phyloP scores from a whole-genome alignment of 2,797 vertebrate species.

The Cossypha niveicapilla region DNA sequence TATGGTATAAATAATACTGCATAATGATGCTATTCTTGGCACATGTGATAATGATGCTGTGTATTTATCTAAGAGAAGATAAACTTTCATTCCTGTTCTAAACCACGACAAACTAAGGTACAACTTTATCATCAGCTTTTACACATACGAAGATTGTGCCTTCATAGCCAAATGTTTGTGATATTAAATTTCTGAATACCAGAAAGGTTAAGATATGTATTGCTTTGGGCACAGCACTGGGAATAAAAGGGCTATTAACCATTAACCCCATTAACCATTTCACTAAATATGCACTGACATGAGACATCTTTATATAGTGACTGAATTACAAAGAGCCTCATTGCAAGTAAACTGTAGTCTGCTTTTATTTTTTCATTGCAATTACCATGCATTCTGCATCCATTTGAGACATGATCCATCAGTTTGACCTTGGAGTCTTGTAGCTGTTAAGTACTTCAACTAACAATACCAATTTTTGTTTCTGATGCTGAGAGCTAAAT shows the following conservation, averaged over 20 bases:
- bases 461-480: not conserved
- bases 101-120: not conserved
- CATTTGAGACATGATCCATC: not conserved
- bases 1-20: not conserved
- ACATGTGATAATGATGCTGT: not conserved
- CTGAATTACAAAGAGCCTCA: not conserved
- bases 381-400: not conserved
- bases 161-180: not conserved
- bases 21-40: not conserved
- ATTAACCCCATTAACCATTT: slow-evolving; percentile 4
- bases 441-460: not conserved
- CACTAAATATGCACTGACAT: not conserved
- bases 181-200: not conserved
- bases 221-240: not conserved
- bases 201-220: not conserved
- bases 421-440: not conserved
- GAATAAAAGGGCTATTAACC: not conserved
- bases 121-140: not conserved
- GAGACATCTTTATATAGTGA: slow-evolving; percentile 27
- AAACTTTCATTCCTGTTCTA: not conserved
- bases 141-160: not conserved
- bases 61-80: not conserved
- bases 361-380: not conserved
- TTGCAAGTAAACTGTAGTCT: not conserved
- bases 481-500: not conserved